Evolutionary conservation across 2,888 invertebrate genomes (phyloP), one percentile per base, ranked within the genome.

Genomic region (Pseudanteris insignis): DNA sequence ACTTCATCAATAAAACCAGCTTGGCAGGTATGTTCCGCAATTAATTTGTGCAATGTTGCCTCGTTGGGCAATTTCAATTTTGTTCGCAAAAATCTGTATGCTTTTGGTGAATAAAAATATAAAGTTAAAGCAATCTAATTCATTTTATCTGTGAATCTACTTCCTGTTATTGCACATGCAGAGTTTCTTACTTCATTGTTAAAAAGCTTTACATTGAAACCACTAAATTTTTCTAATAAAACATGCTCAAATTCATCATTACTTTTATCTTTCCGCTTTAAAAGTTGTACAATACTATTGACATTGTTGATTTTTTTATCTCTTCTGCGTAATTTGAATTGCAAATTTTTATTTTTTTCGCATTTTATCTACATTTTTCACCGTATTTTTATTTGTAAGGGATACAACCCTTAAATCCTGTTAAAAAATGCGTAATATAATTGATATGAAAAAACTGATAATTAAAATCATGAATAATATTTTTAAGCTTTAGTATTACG

Each of bases 71-170:
- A 32, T 14, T 30, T 32, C 29, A 43, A 9, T 9, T 30, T 43
- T 1, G 8, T 30, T 1, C 32, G 9, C 6, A 43, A 21, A 43
- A 12, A 43, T 0, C 7, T 30, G 11, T 43, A 43, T 6, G 41
- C 32, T n/a, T 43, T 43, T 24, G 30, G 32, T 2, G 41, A 43
- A 9, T 30, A 30, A 10, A 43, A 43, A 7, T 43, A 43, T 47
- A 50, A 11, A 14, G 58, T 58, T 1, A 43, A 40, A 2, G 58
- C 58, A 34, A 57, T 41, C 7, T 57, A 11, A 15, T 57, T 57
- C 29, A 57, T 41, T 34, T 40, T 8, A 5, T 48, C 33, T 1
- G 57, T 12, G 15, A 41, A 57, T 4, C 2, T 1, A 33, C n/a
- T 47, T 7, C 32, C 1, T 13, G 15, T 14, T 32, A 38, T 47